Percentiles rank a stretch among this genome's conserved stretches.
Conservation (phyloP, 1,140 invertebrate genomes). For the Apis laboriosa region DNA sequence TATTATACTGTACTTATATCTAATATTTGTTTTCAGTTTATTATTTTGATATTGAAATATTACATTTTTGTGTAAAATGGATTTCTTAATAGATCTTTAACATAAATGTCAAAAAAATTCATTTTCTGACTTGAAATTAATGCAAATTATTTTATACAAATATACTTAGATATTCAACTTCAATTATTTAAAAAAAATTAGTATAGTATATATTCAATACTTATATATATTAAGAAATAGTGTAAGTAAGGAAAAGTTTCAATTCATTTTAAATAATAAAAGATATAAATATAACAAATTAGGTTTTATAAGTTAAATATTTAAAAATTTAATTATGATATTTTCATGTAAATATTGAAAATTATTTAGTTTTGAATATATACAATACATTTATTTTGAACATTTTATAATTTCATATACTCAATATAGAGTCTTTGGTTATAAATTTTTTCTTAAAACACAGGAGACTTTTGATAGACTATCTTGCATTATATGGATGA, state of each 20-base stretch:
- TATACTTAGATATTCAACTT: conserved; percentile 6
- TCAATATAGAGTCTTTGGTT: conserved; percentile 57
- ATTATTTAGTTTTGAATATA: conserved; percentile 36
- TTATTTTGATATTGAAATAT: conserved; percentile 4
- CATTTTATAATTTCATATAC: neutral
- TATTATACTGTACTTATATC: conserved; percentile 6
- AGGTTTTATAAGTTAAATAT: neutral
- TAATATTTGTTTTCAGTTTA: conserved; percentile 1
- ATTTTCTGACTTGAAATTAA: conserved; percentile 8
- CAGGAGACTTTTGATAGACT: neutral
- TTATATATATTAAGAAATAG: neutral
- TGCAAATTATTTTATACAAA: conserved; percentile 26
- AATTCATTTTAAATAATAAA: neutral
- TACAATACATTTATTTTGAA: conserved; percentile 32
- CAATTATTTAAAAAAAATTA: conserved; percentile 18
- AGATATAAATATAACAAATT: neutral
- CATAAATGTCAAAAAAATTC: neutral
- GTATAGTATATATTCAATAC: conserved; percentile 37
- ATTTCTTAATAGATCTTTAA: conserved; percentile 21
- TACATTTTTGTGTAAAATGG: neutral
- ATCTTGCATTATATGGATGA: conserved; percentile 28
- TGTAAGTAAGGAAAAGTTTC: neutral
- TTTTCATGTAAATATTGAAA: neutral
- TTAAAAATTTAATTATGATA: conserved; percentile 22
- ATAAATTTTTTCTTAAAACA: conserved; percentile 41